Percentiles rank a stretch among this genome's conserved stretches.
phyloP scores from a whole-genome alignment of 2,113 vertebrate genomes.

The Pedionomus torquatus region DNA sequence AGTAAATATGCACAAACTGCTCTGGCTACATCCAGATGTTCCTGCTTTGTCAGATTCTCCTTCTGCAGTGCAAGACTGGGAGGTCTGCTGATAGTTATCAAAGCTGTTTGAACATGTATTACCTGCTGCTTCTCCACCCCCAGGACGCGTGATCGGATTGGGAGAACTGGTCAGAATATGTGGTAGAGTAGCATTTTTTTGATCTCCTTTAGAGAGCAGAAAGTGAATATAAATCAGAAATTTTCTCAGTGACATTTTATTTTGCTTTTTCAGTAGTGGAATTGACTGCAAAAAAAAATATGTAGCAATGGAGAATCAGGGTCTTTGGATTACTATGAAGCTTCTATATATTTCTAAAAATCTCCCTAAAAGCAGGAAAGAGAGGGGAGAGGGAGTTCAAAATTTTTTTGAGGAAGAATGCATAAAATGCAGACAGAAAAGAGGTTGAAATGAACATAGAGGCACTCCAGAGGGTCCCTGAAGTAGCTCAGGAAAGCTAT shows the following conservation, averaged over 20 bases:
- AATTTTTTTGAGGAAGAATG: constrained; percentile 21
- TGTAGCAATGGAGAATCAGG: not conserved
- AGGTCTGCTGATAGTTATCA: not conserved
- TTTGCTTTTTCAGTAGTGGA: not conserved
- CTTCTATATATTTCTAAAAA: not conserved
- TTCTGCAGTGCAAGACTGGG: not conserved
- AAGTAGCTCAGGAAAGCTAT: constrained; percentile 27
- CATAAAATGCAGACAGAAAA: constrained; percentile 40
- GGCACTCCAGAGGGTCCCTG: constrained; percentile 18
- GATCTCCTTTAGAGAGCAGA: not conserved
- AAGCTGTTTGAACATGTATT: not conserved
- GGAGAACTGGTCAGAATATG: not conserved
- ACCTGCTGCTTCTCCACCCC: not conserved
- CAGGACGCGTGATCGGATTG: not conserved
- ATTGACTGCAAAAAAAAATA: not conserved
- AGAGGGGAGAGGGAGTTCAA: not conserved
- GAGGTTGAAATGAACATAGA: constrained; percentile 28
- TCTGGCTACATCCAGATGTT: not conserved
- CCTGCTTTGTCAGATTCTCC: not conserved
- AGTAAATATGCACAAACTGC: not conserved
- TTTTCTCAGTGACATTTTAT: not conserved
- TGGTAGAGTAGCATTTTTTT: not conserved
- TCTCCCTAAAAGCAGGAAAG: not conserved
- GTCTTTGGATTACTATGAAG: not conserved
- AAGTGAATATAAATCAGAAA: not conserved